Evolutionary conservation across 2,113 vertebrate genomes (phyloP).

Genomic region (Theristicus caerulescens): DNA sequence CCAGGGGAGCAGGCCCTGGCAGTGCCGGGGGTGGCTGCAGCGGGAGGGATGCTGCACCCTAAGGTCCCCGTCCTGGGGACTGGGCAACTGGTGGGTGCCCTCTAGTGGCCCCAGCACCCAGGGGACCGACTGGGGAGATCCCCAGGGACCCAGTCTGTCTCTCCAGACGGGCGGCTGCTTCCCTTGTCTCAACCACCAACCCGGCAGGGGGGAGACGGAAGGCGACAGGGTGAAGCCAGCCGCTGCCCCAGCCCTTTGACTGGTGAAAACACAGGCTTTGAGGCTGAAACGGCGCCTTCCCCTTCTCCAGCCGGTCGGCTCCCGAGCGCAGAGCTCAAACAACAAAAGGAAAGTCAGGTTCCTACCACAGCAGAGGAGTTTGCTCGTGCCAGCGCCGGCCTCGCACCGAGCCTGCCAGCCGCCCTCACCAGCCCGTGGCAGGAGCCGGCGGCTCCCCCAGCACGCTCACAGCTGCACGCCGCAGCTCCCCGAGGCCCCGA

Average conservation of each 20-base stretch:
- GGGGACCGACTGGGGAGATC: neutral
- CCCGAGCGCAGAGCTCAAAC: neutral
- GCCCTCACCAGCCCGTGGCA: neutral
- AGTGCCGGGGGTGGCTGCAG: too few relatives aligned
- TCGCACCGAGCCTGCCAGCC: neutral
- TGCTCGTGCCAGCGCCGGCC: neutral
- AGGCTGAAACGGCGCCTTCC: accelerated
- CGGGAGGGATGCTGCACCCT: neutral
- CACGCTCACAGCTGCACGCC: accelerated
- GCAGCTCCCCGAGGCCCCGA: neutral
- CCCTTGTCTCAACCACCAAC: neutral
- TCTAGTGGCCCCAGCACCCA: neutral
- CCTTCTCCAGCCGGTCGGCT: neutral
- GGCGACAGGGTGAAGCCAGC: neutral
- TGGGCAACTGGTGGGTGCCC: neutral
- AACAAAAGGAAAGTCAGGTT: neutral
- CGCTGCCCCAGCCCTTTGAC: too few relatives aligned
- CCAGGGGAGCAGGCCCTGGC: neutral
- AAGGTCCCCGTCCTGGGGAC: neutral
- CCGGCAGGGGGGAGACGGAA: accelerated
- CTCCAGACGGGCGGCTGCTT: neutral
- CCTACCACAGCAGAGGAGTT: neutral
- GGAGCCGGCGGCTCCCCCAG: neutral
- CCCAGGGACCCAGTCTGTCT: neutral
- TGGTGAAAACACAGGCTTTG: accelerated